Conservation (phyloP, 2,888 invertebrate species). For the Metalampra italica region DNA sequence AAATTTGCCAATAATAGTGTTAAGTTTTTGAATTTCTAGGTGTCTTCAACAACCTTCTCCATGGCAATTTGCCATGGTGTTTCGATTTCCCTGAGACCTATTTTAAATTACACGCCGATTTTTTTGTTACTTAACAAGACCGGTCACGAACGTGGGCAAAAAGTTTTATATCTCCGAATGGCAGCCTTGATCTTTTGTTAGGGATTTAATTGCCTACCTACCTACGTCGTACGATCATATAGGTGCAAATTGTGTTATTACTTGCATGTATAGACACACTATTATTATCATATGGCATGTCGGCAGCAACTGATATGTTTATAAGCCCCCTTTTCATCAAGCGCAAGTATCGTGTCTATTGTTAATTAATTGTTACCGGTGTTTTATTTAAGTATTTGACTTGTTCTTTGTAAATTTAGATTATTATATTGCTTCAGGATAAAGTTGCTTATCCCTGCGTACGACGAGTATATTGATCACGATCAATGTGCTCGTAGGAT, state of each 20-base stretch:
- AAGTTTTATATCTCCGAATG: conserved; percentile 53
- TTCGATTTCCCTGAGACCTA: conserved; percentile 46
- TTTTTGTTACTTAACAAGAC: conserved; percentile 55
- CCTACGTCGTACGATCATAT: conserved; percentile 21
- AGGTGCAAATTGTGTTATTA: conserved; percentile 21
- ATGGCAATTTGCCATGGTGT: background rate
- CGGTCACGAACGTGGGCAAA: conserved; percentile 70
- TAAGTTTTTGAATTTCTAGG: no score
- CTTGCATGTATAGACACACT: background rate
- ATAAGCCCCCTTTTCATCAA: no score
- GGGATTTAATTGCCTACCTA: conserved; percentile 60
- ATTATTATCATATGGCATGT: background rate
- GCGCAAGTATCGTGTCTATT: no score
- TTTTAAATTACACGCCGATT: conserved; percentile 66
- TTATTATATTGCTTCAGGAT: no score
- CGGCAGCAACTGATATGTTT: background rate
- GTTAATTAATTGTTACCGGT: background rate
- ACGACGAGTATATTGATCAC: no score
- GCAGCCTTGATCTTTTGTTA: conserved; percentile 70
- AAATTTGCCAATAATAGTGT: no score
- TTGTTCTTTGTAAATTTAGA: no score
- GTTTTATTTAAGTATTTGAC: no score
- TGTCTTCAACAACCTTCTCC: background rate
- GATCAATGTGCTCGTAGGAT: no score
- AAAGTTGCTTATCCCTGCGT: no score